A percentile compares a stretch with the other conserved stretches of the same genome.
phyloP scores from a whole-genome alignment of 2,113 vertebrate genomes.

The Pan paniscus region DNA sequence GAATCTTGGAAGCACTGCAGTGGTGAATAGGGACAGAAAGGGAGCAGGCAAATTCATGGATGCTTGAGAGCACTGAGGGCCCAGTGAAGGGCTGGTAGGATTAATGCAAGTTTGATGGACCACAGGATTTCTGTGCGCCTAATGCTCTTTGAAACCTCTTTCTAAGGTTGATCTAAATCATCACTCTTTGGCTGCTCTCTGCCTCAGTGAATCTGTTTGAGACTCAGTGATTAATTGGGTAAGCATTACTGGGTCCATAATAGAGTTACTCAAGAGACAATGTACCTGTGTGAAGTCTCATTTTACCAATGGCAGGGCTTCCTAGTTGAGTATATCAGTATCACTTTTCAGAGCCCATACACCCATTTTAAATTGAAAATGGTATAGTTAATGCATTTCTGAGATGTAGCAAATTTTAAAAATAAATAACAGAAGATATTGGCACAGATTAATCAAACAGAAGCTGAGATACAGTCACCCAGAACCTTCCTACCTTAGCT shows the following conservation, averaged over 20 bases:
- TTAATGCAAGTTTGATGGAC: background rate
- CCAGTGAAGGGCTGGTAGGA: background rate
- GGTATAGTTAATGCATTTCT: background rate
- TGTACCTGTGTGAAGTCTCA: background rate
- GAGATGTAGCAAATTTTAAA: slow-evolving; percentile 49
- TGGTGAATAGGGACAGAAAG: background rate
- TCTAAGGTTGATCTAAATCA: background rate
- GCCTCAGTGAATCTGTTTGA: background rate
- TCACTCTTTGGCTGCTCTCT: background rate
- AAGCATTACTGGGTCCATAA: background rate
- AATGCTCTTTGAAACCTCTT: background rate
- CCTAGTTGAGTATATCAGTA: background rate
- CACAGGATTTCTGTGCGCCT: background rate
- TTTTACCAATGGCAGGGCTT: slow-evolving; percentile 56
- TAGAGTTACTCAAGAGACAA: slow-evolving; percentile 12
- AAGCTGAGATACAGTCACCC: background rate
- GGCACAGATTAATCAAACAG: background rate
- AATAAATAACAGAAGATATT: slow-evolving; percentile 51
- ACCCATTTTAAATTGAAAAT: accelerated
- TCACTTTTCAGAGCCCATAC: background rate
- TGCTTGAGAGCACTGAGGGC: background rate
- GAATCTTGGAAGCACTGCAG: background rate
- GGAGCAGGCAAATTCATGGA: background rate
- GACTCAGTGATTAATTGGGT: slow-evolving; percentile 1
- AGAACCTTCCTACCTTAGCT: background rate